A percentile compares a stretch with the other conserved stretches of the same genome.
Evolutionary conservation across 2,113 vertebrate species (phyloP).

Genomic region (Calidris pugnax): DNA sequence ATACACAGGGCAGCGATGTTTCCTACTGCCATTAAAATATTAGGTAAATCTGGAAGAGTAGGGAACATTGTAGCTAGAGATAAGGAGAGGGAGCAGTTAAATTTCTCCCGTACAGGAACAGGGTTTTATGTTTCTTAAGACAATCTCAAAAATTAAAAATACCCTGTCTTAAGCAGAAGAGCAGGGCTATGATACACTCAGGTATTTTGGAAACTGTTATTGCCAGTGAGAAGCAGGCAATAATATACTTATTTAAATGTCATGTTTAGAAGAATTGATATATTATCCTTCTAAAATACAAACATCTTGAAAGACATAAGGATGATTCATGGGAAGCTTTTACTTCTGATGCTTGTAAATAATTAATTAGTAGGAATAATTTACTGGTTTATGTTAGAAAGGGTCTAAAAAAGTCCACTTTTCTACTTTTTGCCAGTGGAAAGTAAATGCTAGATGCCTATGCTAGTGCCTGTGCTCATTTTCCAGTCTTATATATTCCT

Average conservation of each 20-base stretch:
- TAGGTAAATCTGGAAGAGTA: background rate
- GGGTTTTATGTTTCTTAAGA: background rate
- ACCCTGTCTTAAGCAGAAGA: background rate
- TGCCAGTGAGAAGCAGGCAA: background rate
- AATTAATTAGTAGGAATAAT: background rate
- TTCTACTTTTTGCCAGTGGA: background rate
- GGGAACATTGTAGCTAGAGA: background rate
- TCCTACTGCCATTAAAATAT: slow-evolving; percentile 18
- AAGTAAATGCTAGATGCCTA: background rate
- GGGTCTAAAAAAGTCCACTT: background rate
- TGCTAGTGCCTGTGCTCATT: background rate
- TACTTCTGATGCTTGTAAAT: background rate
- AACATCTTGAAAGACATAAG: background rate
- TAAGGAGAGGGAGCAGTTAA: background rate
- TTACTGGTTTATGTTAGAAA: background rate
- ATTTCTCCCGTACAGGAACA: background rate
- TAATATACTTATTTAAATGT: background rate
- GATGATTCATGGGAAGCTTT: background rate
- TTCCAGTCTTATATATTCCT: background rate
- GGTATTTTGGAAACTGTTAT: background rate
- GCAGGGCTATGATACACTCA: background rate
- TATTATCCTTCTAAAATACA: background rate
- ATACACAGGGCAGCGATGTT: background rate
- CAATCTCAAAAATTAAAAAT: background rate
- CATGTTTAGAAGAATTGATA: background rate